Base-by-base conservation (phyloP, 2,888 invertebrate genomes). In the Norana najaformis region DNA sequence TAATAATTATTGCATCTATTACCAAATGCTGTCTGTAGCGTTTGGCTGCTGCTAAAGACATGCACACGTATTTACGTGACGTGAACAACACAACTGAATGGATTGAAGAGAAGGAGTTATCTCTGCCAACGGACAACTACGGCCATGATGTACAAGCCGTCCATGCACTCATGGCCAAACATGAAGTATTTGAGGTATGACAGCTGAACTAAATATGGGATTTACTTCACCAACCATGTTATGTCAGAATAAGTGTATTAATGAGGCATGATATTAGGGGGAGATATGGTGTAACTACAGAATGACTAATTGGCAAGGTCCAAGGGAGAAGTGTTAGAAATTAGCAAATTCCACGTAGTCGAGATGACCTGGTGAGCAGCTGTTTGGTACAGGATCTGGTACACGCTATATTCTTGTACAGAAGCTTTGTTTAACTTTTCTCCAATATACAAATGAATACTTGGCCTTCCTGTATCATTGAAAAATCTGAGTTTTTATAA, bases 51-150 rank as follows among this genome's bases (percentile, higher is more conserved):
- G 94, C 94, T 23, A 94, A 94, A 91, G 97, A 98, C 93, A 98
- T 99, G 18, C 99, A 99, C 95, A 97, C 98, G 93, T 99, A 99
- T 95, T 99, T 99, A 94, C 96, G 98, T 83, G 97, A 97, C 35
- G 98, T 98, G 0, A 99, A 99, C 94, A 99, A 99, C 95, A 98
- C 98, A 0, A 97, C 98, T 39, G 97, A 97, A 0, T 98, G 99
- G 97, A 97, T 99, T 90, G 97, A 97, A 91, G 99, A 99, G 95
- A 99, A 99, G 95, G 97, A 98, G 93, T 96, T 97, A 0, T 96
- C 97, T 8, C 96, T 98, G 3, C 96, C 97, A 88, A 96, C 97
- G 6, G 97, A 97, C 92, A 97, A 97, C 93, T 97, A 96, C 93
- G 97, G 97, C 0, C 97, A 97, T 94, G 98, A 98, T 95, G 96